A percentile compares a stretch with the other conserved stretches of the same genome.
Evolutionary conservation across 2,888 invertebrate species (phyloP).

Genomic region (Lampropteryx suffumata): DNA sequence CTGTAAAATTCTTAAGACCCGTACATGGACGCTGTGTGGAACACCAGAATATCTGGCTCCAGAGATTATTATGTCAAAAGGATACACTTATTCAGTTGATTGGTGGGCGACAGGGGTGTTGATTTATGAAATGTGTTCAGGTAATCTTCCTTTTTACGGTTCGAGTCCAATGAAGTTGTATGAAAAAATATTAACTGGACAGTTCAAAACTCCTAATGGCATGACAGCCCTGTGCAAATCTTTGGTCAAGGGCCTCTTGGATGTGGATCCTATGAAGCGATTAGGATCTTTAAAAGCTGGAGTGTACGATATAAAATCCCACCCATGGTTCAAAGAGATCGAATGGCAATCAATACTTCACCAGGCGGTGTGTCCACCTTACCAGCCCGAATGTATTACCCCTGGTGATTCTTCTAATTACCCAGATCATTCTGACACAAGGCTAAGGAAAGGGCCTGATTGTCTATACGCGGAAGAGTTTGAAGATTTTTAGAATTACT

Average conservation of each 20-base stretch:
- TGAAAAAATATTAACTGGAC: slow-evolving; percentile 94
- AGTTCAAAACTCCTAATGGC: slow-evolving; percentile 90
- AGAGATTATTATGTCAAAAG: slow-evolving; percentile 93
- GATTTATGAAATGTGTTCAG: slow-evolving; percentile 93
- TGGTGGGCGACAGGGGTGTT: slow-evolving; percentile 97
- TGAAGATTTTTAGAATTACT: slow-evolving; percentile 81
- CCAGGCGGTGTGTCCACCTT: slow-evolving; percentile 86
- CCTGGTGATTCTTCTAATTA: slow-evolving; percentile 87
- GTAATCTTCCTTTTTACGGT: slow-evolving; percentile 95
- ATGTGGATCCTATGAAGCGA: slow-evolving; percentile 80
- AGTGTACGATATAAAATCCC: slow-evolving; percentile 93
- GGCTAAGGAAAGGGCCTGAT: slow-evolving; percentile 66
- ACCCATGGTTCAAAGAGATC: slow-evolving; percentile 92
- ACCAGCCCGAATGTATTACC: slow-evolving; percentile 76
- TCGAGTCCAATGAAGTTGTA: slow-evolving; percentile 95
- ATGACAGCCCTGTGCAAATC: slow-evolving; percentile 91
- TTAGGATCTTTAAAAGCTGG: slow-evolving; percentile 95
- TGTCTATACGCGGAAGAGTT: slow-evolving; percentile 86
- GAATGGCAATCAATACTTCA: slow-evolving; percentile 92
- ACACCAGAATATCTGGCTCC: slow-evolving; percentile 98
- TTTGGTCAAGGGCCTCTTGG: slow-evolving; percentile 89
- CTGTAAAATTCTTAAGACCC: slow-evolving; percentile 87
- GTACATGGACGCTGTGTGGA: slow-evolving; percentile 96
- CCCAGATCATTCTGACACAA: slow-evolving; percentile 80
- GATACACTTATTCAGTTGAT: slow-evolving; percentile 95